Percentiles rank a stretch among this genome's conserved stretches.
phyloP scores from a whole-genome alignment of 2,888 invertebrate genomes.

The Cinara cedri region DNA sequence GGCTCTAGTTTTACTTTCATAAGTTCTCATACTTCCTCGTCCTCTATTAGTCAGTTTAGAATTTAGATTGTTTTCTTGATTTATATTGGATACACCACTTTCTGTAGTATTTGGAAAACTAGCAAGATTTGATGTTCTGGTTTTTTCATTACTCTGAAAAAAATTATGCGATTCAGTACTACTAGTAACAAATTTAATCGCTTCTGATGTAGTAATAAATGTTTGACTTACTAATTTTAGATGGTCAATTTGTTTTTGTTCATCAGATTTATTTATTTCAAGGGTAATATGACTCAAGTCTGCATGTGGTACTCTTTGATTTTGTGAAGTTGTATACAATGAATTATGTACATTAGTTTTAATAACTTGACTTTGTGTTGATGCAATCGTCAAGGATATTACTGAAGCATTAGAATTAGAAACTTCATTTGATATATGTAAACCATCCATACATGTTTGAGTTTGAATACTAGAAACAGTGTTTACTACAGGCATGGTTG shows the following conservation, averaged over 20 bases:
- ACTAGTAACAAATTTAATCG: slow-evolving; percentile 52
- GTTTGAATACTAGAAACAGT: slow-evolving; percentile 45
- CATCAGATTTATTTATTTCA: slow-evolving; percentile 33
- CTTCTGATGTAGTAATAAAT: slow-evolving; percentile 52
- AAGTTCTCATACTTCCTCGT: slow-evolving; percentile 43
- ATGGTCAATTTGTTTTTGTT: slow-evolving; percentile 48
- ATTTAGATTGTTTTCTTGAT: slow-evolving; percentile 10
- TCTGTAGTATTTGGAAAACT: slow-evolving; percentile 34
- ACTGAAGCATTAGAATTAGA: slow-evolving; percentile 35
- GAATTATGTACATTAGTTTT: slow-evolving; percentile 33
- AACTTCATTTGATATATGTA: slow-evolving; percentile 19
- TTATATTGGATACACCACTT: background rate
- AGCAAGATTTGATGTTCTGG: slow-evolving; percentile 12
- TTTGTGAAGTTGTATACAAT: slow-evolving; percentile 25
- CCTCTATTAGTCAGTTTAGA: slow-evolving; percentile 3
- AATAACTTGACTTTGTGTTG: slow-evolving; percentile 49
- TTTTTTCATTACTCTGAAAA: slow-evolving; percentile 35
- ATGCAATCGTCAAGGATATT: slow-evolving; percentile 39
- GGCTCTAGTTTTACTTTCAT: slow-evolving; percentile 54
- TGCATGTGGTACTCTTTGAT: slow-evolving; percentile 9
- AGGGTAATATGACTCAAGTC: background rate
- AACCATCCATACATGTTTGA: slow-evolving; percentile 27
- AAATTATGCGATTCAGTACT: slow-evolving; percentile 45
- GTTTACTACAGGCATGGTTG: slow-evolving; percentile 23
- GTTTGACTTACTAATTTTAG: slow-evolving; percentile 46